These are phyloP conservation scores for Chaetophractus vellerosus DNA, from an alignment of 2,797 vertebrate species.

Conservation along the genomic window DNA sequence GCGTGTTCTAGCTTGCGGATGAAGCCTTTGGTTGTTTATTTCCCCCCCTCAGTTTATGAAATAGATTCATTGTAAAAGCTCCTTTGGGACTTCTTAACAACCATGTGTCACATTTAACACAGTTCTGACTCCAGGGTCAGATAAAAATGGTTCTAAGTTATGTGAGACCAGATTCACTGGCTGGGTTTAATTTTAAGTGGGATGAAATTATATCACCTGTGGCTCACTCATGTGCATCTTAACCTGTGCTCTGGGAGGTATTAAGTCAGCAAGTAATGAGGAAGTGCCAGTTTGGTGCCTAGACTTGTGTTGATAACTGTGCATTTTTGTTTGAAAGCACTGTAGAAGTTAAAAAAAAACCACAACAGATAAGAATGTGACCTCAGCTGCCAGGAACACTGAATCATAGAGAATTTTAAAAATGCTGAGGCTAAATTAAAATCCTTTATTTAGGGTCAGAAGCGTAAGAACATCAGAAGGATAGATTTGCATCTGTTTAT, in stretches of 20 bases:
- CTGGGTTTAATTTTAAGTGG: slow-evolving; percentile 7
- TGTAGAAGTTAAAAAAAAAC: neutral
- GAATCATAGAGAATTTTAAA: neutral
- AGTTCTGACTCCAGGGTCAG: neutral
- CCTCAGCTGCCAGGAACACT: neutral
- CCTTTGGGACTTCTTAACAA: neutral
- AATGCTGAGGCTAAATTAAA: neutral
- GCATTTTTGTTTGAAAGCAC: neutral
- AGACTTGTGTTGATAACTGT: neutral
- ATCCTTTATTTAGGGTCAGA: slow-evolving; percentile 23
- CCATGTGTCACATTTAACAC: neutral
- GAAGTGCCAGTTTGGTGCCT: neutral
- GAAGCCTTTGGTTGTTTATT: neutral
- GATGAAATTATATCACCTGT: neutral
- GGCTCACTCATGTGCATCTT: neutral
- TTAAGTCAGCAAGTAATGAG: neutral
- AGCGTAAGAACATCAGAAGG: neutral
- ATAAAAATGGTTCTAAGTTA: slow-evolving; percentile 33
- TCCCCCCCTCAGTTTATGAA: neutral
- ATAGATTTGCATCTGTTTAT: slow-evolving; percentile 2
- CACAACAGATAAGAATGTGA: neutral
- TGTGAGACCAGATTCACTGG: neutral
- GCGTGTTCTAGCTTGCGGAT: slow-evolving; percentile 3
- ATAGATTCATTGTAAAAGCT: slow-evolving; percentile 19
- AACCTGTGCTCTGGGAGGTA: neutral